Evolutionary conservation across 2,113 vertebrate species (phyloP).

Genomic region (Nothocercus julius): DNA sequence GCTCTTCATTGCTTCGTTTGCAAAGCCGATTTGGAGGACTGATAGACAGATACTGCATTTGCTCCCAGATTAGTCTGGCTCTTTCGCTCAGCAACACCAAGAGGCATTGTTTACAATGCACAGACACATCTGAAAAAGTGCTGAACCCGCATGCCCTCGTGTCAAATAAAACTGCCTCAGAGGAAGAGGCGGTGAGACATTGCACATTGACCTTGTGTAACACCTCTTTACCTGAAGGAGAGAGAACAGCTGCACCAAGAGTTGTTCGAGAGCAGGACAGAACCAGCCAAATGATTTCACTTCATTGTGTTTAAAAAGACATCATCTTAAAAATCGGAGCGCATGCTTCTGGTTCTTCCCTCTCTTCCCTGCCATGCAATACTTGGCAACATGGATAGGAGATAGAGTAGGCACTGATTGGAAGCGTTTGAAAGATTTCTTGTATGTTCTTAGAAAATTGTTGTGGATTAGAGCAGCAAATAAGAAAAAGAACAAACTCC

Average conservation of each 20-base stretch:
- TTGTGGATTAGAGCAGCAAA: background rate
- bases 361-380: background rate
- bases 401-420: slow-evolving; percentile 11
- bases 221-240: background rate
- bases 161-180: background rate
- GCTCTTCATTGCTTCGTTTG: background rate
- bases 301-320: background rate
- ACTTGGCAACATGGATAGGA: background rate
- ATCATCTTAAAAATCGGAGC: background rate
- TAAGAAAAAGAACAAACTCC: background rate
- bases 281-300: background rate
- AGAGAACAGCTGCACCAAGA: background rate
- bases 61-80: background rate
- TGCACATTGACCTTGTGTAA: background rate
- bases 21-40: background rate
- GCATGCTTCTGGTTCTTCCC: background rate
- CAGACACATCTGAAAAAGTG: background rate
- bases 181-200: background rate
- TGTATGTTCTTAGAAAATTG: slow-evolving; percentile 32
- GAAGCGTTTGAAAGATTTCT: slow-evolving; percentile 26
- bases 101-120: background rate
- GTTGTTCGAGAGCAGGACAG: background rate
- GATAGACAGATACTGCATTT: background rate
- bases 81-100: background rate
- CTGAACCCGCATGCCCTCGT: background rate